Conservation (phyloP, 2,888 invertebrate genomes). For the Dynastes maya region DNA sequence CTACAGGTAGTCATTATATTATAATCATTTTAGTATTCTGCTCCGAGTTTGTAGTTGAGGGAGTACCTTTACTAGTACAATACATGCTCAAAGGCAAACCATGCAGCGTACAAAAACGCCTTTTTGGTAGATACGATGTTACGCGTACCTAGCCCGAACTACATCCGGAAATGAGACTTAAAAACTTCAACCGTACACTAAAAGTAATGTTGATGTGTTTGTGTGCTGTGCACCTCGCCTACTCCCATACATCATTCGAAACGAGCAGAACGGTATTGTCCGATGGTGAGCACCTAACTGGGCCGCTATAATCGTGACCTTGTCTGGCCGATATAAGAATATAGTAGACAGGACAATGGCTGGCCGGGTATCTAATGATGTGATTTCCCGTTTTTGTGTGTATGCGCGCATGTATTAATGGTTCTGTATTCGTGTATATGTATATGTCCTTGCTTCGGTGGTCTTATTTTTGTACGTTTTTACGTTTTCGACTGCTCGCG, state of each 20-base stretch:
- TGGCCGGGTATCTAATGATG: slow-evolving; percentile 44
- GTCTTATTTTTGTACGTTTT: slow-evolving; percentile 28
- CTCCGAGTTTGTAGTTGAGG: neutral
- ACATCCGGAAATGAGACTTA: slow-evolving; percentile 32
- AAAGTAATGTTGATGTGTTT: neutral
- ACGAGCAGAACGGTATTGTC: slow-evolving; percentile 39
- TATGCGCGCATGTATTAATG: neutral
- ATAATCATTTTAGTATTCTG: slow-evolving; percentile 58
- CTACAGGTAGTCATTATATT: slow-evolving; percentile 60
- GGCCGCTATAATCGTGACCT: slow-evolving; percentile 60
- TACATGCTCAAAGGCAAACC: neutral
- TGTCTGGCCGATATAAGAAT: slow-evolving; percentile 59
- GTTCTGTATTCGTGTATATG: neutral
- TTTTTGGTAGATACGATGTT: neutral
- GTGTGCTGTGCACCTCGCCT: slow-evolving; percentile 20
- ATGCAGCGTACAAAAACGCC: no score
- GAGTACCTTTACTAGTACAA: neutral
- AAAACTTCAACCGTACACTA: slow-evolving; percentile 10
- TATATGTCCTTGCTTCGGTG: slow-evolving; percentile 32
- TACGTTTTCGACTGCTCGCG: slow-evolving; percentile 21
- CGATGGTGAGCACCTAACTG: slow-evolving; percentile 52
- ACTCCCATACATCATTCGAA: slow-evolving; percentile 32
- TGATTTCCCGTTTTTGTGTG: slow-evolving; percentile 44
- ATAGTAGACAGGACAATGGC: slow-evolving; percentile 54
- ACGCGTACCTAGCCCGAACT: neutral